Conservation (phyloP, 2,797 vertebrate genomes). For the Acestrorhynchus altus region DNA sequence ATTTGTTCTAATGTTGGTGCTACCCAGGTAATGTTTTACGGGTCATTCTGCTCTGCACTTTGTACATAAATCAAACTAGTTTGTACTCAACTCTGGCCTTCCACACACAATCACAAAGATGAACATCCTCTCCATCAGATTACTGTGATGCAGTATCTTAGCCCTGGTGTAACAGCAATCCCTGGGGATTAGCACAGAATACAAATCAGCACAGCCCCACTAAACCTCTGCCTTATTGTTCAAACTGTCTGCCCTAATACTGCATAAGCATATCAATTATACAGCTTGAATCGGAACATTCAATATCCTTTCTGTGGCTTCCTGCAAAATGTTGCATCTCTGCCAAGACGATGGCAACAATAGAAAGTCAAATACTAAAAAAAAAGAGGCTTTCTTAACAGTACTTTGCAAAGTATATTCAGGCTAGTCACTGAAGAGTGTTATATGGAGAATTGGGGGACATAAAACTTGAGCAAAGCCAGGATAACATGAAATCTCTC, state of each 20-base stretch:
- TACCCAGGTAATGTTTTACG: no score
- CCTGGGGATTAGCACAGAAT: slow-evolving; percentile 47
- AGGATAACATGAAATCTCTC: not conserved
- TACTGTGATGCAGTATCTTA: slow-evolving; percentile 50
- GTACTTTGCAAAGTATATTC: not conserved
- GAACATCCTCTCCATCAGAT: slow-evolving; percentile 53
- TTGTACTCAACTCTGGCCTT: not conserved
- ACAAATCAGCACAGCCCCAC: slow-evolving; percentile 47
- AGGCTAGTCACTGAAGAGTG: no score
- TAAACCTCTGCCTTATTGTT: slow-evolving; percentile 28
- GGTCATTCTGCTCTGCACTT: no score
- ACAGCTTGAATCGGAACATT: slow-evolving; percentile 8
- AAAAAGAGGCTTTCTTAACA: no score
- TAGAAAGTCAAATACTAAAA: not conserved
- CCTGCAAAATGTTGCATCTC: not conserved
- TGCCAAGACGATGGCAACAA: not conserved
- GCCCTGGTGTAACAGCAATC: slow-evolving; percentile 48
- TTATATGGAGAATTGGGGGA: not conserved
- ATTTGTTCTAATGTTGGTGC: no score
- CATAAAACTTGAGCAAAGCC: not conserved
- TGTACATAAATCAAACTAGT: not conserved
- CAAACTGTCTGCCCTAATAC: slow-evolving; percentile 21
- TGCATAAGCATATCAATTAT: slow-evolving; percentile 53
- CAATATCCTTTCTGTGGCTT: not conserved
- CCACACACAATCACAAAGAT: not conserved